Percentiles rank a stretch among this genome's conserved stretches.
Evolutionary conservation across 2,113 vertebrate species (phyloP).

Genomic region (Rallus limicola): DNA sequence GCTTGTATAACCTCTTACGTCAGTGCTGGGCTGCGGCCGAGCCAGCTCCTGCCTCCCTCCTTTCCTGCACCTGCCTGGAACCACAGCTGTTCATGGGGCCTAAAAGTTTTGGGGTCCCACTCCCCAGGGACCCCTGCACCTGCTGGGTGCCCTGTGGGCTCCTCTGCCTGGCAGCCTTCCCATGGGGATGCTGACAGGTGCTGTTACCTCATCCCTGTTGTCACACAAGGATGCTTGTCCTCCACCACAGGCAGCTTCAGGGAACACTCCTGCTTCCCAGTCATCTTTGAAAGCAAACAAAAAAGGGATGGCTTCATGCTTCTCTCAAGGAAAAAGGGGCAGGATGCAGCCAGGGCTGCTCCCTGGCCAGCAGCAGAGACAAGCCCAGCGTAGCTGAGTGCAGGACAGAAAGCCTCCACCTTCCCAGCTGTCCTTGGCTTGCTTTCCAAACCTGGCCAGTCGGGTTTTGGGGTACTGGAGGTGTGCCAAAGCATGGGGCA

Average conservation of each 20-base stretch:
- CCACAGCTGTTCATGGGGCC: accelerated
- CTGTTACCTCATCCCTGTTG: background rate
- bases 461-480: background rate
- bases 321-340: background rate
- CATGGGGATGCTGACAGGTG: accelerated
- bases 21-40: background rate
- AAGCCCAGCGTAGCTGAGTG: background rate
- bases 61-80: background rate
- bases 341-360: background rate
- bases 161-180: background rate
- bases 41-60: background rate
- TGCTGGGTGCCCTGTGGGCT: background rate
- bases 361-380: background rate
- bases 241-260: background rate
- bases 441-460: background rate
- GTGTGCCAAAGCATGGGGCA: background rate
- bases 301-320: background rate
- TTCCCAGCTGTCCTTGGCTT: background rate
- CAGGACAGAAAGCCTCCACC: background rate
- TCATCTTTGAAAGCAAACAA: background rate
- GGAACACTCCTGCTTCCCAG: background rate
- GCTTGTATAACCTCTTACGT: background rate
- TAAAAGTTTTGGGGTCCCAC: accelerated
- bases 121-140: background rate
- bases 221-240: background rate